Evolutionary conservation across 2,888 invertebrate species (phyloP), one percentile per base, ranked within the genome.

Genomic region (Drosophila conformis): DNA sequence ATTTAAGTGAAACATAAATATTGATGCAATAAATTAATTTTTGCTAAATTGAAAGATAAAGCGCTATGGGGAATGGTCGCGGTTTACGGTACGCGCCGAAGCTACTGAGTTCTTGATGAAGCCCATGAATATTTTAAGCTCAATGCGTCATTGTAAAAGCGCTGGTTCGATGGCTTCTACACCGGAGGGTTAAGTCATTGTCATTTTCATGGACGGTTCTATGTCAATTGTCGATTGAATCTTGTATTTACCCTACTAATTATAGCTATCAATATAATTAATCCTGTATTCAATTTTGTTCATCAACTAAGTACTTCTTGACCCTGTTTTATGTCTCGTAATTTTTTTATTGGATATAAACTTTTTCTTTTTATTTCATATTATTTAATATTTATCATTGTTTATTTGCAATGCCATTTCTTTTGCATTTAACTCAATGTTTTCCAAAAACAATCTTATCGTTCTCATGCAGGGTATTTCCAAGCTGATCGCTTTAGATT

Each of bases 1-100:
- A 90, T 90, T 90, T 90, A 90, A 90, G 90, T 91, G 90, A 89
- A 89, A 90, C 82, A 89, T 90, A 90, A 90, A 90, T 90, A 90
- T 90, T 90, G 91, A 91, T 89, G 78, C 83, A 89, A 85, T 89
- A 87, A 91, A 87, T 90, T 88, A 86, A 89, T 89, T 90, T 89
- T 79, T 84, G 69, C 71, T 73, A 77, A 87, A 87, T 80, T 77
- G 80, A 84, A 80, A 77, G 76, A 69, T 73, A 69, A 72, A 74
- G 59, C 51, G 35, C 48, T 6, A 51, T 38, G 31, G 31, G 61
- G 61, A 31, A 36, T 15, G 21, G 58, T 25, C 29, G 54, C 54
- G 10, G n/a, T 10, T 31, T 31, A 35, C 8, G 11, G 25, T 15
- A 13, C 42, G 5, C 21, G 11, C 42, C 21, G 42, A 21, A 42